A percentile compares a stretch with the other conserved stretches of the same genome.
Evolutionary conservation across 1,140 invertebrate species (phyloP).

Genomic region (Brachionus asplanchnoidis): DNA sequence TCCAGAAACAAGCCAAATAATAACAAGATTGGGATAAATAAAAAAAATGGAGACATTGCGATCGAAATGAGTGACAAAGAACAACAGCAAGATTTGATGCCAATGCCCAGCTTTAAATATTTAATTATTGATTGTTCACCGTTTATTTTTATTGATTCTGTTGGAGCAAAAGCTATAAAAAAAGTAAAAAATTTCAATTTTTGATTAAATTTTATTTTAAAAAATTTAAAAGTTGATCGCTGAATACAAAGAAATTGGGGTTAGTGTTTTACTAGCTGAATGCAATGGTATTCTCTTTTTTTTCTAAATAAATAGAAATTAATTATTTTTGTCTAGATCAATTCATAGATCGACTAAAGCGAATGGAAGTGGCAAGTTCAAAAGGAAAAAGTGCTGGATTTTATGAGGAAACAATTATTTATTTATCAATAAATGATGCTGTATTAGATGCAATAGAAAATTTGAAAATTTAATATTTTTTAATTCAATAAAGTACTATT

Average conservation of each 20-base stretch:
- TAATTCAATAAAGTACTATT: too few species aligned
- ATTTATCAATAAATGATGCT: background rate
- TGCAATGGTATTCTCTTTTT: background rate
- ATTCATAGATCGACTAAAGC: background rate
- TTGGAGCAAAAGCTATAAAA: slow-evolving; percentile 26
- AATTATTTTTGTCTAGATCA: background rate
- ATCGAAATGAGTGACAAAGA: background rate
- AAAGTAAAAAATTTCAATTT: background rate
- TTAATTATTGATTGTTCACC: slow-evolving; percentile 24
- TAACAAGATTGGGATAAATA: background rate
- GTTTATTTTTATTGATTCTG: slow-evolving; percentile 31
- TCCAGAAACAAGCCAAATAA: background rate
- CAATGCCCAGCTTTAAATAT: background rate
- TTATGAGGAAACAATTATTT: background rate
- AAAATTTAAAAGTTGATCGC: background rate
- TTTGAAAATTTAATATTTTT: background rate
- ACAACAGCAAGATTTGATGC: background rate
- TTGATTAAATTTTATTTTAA: background rate
- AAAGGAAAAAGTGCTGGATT: background rate
- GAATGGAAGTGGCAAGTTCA: background rate
- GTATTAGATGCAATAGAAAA: background rate
- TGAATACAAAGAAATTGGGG: slow-evolving; percentile 2
- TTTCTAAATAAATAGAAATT: background rate
- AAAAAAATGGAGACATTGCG: background rate
- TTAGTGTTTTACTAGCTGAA: background rate